Conservation (phyloP, 2,113 vertebrate species). For the Apaloderma vittatum region DNA sequence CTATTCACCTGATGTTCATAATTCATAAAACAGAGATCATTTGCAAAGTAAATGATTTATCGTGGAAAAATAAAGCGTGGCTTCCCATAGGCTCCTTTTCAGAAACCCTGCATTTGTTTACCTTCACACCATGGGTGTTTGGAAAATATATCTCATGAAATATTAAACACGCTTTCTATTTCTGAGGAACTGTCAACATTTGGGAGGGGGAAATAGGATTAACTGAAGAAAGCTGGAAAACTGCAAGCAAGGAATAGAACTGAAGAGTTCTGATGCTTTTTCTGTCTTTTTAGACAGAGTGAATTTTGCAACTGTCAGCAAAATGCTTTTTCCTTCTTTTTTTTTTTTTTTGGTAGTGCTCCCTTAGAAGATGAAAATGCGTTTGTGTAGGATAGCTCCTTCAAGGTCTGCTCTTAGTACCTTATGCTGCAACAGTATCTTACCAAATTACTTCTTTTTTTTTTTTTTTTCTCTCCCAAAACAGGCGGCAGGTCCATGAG, state of each 20-base stretch:
- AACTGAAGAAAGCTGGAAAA: not conserved
- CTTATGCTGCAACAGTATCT: not conserved
- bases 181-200: not conserved
- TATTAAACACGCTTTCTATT: not conserved
- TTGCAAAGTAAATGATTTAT: conserved; percentile 23
- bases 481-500: accelerated
- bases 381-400: not conserved
- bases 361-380: accelerated
- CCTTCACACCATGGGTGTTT: not conserved
- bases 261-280: not conserved
- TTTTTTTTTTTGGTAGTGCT: not conserved
- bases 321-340: not conserved
- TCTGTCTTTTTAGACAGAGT: no score
- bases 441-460: not conserved
- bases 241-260: not conserved
- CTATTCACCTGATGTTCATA: not conserved
- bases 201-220: not conserved
- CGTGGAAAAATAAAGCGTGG: conserved; percentile 2
- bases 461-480: not conserved
- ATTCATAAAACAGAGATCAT: not conserved
- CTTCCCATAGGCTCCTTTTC: not conserved
- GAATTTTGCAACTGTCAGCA: not conserved
- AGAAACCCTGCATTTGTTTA: not conserved
- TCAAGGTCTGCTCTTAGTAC: not conserved
- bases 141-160: not conserved